Conservation (phyloP, 1,140 invertebrate genomes). For the Drosophila insularis region DNA sequence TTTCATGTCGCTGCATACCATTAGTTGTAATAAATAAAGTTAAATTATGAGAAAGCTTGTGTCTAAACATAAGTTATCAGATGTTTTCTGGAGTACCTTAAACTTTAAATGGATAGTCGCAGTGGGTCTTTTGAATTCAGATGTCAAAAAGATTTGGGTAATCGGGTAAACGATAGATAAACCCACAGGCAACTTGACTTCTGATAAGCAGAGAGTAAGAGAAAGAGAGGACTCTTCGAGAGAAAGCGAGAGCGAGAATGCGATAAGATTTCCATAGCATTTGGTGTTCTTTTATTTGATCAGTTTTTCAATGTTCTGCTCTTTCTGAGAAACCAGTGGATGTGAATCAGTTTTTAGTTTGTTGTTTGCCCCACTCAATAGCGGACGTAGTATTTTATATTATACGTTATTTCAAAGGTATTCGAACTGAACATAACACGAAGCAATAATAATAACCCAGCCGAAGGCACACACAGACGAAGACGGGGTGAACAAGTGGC, state of each 20-base stretch:
- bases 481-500: not conserved
- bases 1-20: too few species aligned
- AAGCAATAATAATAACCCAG: conserved; percentile 16
- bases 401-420: not conserved
- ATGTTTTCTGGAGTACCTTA: conserved; percentile 2
- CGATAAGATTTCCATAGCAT: conserved; percentile 46
- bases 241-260: not conserved
- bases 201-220: conserved; percentile 12
- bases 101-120: conserved; percentile 30
- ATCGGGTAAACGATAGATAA: conserved; percentile 21
- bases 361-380: conserved; percentile 52
- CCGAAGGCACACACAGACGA: conserved; percentile 28
- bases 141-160: conserved; percentile 24
- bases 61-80: not conserved
- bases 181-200: too few species aligned
- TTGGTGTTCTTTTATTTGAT: conserved; percentile 40
- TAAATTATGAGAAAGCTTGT: too few species aligned
- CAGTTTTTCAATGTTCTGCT: conserved; percentile 23
- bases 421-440: too few species aligned
- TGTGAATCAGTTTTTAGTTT: conserved; percentile 65
- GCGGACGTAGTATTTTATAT: conserved; percentile 45
- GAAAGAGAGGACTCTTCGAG: conserved; percentile 7
- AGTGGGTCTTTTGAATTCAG: too few species aligned
- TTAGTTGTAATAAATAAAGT: too few species aligned
- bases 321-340: conserved; percentile 41